phyloP scores from a whole-genome alignment of 1,140 invertebrate genomes.

The Episyrphus balteatus region DNA sequence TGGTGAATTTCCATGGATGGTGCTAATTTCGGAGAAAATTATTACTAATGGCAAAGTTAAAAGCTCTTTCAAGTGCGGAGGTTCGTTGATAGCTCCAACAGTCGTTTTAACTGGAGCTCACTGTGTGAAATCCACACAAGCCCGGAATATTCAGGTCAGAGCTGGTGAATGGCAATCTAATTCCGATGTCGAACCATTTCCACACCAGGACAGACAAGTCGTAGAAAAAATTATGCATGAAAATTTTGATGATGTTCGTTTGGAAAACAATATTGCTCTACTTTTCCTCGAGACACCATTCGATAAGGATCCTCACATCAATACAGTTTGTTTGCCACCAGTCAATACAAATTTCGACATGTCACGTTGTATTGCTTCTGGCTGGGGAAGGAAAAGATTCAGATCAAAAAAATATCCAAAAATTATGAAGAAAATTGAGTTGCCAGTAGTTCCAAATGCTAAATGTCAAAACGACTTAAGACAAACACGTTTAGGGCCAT shows the following conservation, averaged over 20 bases:
- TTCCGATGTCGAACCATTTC: too few species aligned
- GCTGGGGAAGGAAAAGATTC: conserved; percentile 48
- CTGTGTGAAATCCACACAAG: conserved; percentile 18
- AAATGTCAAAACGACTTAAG: conserved; percentile 38
- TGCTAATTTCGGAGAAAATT: conserved; percentile 53
- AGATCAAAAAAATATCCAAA: conserved; percentile 52
- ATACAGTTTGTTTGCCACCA: too few species aligned
- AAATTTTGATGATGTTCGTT: conserved; percentile 44
- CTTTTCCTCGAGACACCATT: too few species aligned
- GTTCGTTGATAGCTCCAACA: conserved; percentile 41
- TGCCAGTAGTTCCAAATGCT: too few species aligned
- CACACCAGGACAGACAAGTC: too few species aligned
- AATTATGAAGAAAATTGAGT: too few species aligned
- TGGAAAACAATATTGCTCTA: conserved; percentile 54
- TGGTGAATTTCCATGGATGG: too few species aligned
- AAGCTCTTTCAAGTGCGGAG: conserved; percentile 44
- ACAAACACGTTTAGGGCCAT: conserved; percentile 25
- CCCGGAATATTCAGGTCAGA: conserved; percentile 35
- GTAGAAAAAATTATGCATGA: too few species aligned
- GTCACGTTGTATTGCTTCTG: conserved; percentile 53
- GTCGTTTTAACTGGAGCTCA: conserved; percentile 47
- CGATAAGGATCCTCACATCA: too few species aligned
- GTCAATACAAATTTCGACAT: too few species aligned
- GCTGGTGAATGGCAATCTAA: too few species aligned
- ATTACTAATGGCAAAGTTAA: conserved; percentile 42